These are phyloP conservation scores for Holothuria scabra DNA, from an alignment of 53 echinoderm and acorn worm species.

Conservation along the genomic window DNA sequence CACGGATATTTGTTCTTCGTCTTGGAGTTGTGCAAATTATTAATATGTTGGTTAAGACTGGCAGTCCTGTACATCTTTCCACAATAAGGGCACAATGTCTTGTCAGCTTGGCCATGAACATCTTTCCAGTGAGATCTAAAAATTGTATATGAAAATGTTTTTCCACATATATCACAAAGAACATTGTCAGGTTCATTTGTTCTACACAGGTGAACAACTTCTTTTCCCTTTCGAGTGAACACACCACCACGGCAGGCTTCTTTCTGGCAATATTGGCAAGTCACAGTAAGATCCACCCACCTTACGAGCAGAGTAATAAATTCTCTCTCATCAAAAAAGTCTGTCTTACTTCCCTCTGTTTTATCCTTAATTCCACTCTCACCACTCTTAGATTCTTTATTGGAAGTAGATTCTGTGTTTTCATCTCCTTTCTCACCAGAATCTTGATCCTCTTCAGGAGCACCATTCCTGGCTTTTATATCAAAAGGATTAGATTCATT, in stretches of 20 bases:
- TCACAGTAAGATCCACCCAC: no score
- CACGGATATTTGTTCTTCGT: slow-evolving; percentile 43
- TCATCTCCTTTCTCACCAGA: background rate
- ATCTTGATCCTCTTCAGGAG: background rate
- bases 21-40: slow-evolving; percentile 41
- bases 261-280: no score
- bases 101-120: background rate
- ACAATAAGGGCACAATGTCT: slow-evolving; percentile 33
- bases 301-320: no score
- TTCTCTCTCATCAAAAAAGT: no score
- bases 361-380: no score
- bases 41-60: slow-evolving; percentile 30
- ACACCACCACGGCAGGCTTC: background rate
- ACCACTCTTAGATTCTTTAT: no score
- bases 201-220: slow-evolving; percentile 57
- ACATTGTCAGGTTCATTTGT: slow-evolving; percentile 38
- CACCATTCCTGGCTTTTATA: background rate
- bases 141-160: slow-evolving; percentile 36
- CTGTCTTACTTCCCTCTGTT: no score
- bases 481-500: background rate
- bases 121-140: slow-evolving; percentile 25
- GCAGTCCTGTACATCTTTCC: slow-evolving; percentile 2
- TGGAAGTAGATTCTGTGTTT: no score
- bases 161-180: slow-evolving; percentile 66
- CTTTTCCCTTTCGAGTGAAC: slow-evolving; percentile 28